Percentiles rank a stretch among this genome's conserved stretches.
These are phyloP conservation scores for Arbacia lixula DNA, from an alignment of 53 echinoderm and acorn worm genomes.

Conservation along the genomic window DNA sequence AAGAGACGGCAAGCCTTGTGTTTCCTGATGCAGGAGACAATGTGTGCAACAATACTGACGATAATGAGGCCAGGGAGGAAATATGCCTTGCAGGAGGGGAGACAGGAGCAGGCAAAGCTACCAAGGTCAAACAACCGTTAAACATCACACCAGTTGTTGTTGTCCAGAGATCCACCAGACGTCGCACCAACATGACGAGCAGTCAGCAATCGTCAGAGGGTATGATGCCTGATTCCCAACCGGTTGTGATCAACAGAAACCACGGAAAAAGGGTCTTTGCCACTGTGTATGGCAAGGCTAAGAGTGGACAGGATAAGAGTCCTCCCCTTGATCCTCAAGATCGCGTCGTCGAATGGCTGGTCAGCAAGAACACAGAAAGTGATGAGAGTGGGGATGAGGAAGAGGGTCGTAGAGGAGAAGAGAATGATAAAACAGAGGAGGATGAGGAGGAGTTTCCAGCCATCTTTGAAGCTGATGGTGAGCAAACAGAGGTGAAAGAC, in stretches of 20 bases:
- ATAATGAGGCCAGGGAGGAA: no score
- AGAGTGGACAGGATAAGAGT: constrained; percentile 34
- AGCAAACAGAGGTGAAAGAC: no score
- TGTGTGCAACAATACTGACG: no score
- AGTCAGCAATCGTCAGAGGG: constrained; percentile 3
- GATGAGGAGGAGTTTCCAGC: not conserved
- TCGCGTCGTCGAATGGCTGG: constrained; percentile 9
- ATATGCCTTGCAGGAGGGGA: no score
- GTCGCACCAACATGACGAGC: not conserved
- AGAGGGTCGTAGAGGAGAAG: not conserved
- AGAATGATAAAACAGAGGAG: not conserved
- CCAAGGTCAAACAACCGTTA: not conserved
- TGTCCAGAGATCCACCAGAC: not conserved
- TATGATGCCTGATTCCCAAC: constrained; percentile 47
- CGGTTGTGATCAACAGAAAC: constrained; percentile 56
- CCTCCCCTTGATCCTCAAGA: constrained; percentile 26
- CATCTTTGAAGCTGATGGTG: no score
- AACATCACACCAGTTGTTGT: constrained; percentile 27
- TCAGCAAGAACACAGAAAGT: constrained; percentile 21
- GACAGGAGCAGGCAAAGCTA: no score
- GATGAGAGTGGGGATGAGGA: constrained; percentile 41
- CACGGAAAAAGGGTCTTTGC: constrained; percentile 66
- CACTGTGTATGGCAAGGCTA: constrained; percentile 47
- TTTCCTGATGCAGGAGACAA: no score
- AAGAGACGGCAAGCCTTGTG: no score